These are phyloP conservation scores for Petrocephalus sullivani DNA, from an alignment of 2,797 vertebrate genomes.

Conservation along the genomic window DNA sequence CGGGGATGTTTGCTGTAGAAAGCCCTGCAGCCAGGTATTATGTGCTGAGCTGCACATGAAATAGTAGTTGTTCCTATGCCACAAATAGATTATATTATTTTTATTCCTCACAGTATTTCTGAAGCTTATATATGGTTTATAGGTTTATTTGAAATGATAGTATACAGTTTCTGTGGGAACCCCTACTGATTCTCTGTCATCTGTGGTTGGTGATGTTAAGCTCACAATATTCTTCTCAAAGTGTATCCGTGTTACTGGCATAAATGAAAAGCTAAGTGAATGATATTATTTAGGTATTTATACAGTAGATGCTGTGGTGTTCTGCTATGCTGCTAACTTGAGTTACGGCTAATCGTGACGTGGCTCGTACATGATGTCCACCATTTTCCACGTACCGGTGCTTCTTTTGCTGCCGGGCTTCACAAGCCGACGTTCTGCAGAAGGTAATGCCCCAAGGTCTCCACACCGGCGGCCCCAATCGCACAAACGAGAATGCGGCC, in stretches of 20 bases:
- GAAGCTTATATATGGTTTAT: not conserved
- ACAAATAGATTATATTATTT: not conserved
- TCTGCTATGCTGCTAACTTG: not conserved
- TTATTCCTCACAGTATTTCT: not conserved
- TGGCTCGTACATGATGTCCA: not conserved
- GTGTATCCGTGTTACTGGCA: not conserved
- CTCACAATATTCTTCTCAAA: not conserved
- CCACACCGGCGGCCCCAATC: not conserved
- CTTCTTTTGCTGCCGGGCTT: not conserved
- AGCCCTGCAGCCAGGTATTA: not conserved
- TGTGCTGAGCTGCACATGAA: not conserved
- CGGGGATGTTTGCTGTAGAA: not conserved
- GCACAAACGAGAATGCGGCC: not conserved
- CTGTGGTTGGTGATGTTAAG: not conserved
- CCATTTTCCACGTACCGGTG: not conserved
- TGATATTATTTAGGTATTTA: not conserved
- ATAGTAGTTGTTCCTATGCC: not conserved
- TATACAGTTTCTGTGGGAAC: not conserved
- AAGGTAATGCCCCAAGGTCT: not conserved
- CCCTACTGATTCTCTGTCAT: not conserved
- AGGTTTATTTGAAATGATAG: slow-evolving; percentile 5
- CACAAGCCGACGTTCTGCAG: not conserved
- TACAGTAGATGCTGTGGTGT: not conserved
- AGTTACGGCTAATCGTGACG: not conserved
- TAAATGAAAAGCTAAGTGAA: not conserved